Evolutionary conservation across 2,888 invertebrate species (phyloP).

Genomic region (Thelaira solivaga): DNA sequence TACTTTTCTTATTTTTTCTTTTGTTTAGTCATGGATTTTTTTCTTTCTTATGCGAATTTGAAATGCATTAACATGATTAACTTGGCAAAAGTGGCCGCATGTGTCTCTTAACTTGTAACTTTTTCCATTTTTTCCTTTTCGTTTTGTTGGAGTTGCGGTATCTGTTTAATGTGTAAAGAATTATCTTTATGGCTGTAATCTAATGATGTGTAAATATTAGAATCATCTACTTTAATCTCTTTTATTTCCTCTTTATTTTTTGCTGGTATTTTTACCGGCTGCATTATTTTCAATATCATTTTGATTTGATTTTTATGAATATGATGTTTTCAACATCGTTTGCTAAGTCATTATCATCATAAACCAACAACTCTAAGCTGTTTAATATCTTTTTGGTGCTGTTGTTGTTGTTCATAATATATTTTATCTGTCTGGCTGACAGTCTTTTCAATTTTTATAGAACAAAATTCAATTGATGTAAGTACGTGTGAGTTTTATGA

Average conservation of each 20-base stretch:
- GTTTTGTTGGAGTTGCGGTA: neutral
- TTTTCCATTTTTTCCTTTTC: slow-evolving; percentile 1
- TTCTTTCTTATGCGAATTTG: neutral
- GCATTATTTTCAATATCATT: slow-evolving; percentile 7
- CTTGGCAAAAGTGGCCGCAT: slow-evolving; percentile 49
- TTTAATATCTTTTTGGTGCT: slow-evolving; percentile 48
- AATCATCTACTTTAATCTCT: slow-evolving; percentile 46
- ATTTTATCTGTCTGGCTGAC: too few relatives aligned
- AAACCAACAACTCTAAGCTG: neutral
- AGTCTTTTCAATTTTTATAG: too few relatives aligned
- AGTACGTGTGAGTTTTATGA: too few relatives aligned
- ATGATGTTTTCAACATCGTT: slow-evolving; percentile 48
- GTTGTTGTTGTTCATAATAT: too few relatives aligned
- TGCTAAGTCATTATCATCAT: slow-evolving; percentile 24
- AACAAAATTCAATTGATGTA: too few relatives aligned
- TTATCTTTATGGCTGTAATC: slow-evolving; percentile 36
- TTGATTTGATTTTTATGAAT: slow-evolving; percentile 48
- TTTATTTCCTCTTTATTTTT: neutral
- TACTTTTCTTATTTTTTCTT: slow-evolving; percentile 12
- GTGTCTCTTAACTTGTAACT: slow-evolving; percentile 19
- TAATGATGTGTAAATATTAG: slow-evolving; percentile 60
- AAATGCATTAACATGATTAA: slow-evolving; percentile 62
- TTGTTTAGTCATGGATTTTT: slow-evolving; percentile 35
- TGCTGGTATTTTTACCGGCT: neutral
- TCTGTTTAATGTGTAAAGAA: slow-evolving; percentile 34